Conservation (phyloP, 2,888 invertebrate genomes). For the Diarsia dahlii region DNA sequence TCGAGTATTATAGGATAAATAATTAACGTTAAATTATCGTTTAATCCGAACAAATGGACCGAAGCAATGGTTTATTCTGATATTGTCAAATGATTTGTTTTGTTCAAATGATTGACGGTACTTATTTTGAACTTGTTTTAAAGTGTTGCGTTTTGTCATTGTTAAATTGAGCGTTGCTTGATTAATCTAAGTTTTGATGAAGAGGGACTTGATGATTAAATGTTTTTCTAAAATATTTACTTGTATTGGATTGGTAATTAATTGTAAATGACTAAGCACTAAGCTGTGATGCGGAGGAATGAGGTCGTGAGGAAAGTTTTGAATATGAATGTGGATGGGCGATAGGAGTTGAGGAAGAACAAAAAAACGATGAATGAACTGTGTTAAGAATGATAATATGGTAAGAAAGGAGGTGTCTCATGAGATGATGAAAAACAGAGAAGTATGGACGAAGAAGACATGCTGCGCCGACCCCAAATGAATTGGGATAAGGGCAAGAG, state of each 20-base stretch:
- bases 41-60: slow-evolving; percentile 39
- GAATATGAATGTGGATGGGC: no score
- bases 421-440: no score
- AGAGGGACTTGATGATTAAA: background rate
- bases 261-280: background rate
- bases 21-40: slow-evolving; percentile 46
- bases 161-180: slow-evolving; percentile 1
- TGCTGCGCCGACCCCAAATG: no score
- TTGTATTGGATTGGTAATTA: no score
- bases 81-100: slow-evolving; percentile 34
- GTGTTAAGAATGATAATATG: no score
- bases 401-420: no score
- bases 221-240: background rate
- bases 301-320: no score
- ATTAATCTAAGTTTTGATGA: background rate
- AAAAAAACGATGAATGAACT: no score
- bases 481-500: no score
- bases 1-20: slow-evolving; percentile 44
- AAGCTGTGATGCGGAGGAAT: no score
- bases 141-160: background rate
- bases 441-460: no score
- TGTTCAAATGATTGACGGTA: slow-evolving; percentile 26
- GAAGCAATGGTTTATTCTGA: slow-evolving; percentile 44
- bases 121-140: slow-evolving; percentile 26
- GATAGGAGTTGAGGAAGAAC: no score